Percentiles rank a stretch among this genome's conserved stretches.
Evolutionary conservation across 2,113 vertebrate species (phyloP).

Genomic region (Cynoglossus semilaevis): DNA sequence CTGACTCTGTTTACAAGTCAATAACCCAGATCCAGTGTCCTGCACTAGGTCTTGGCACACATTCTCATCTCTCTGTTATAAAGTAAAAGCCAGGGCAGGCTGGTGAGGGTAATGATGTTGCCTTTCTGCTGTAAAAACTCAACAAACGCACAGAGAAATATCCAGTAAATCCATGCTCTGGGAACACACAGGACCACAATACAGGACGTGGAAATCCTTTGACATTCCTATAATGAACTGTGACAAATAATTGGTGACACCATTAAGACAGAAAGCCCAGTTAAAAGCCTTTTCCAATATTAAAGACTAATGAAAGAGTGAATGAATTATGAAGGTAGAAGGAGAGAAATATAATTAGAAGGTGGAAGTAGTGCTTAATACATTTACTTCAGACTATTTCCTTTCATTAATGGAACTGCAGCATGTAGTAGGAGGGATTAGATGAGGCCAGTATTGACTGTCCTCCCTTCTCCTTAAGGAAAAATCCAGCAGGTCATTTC

Average conservation of each 20-base stretch:
- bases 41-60: constrained; percentile 62
- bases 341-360: constrained; percentile 59
- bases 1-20: constrained; percentile 74
- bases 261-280: constrained; percentile 35
- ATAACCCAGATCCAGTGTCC: constrained; percentile 69
- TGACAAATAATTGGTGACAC: constrained; percentile 60
- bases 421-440: constrained; percentile 47
- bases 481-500: constrained; percentile 73
- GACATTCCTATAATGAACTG: constrained; percentile 39
- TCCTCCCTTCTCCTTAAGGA: constrained; percentile 53
- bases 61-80: constrained; percentile 45
- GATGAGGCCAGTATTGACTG: constrained; percentile 66
- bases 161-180: neutral
- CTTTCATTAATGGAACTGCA: constrained; percentile 66
- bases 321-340: constrained; percentile 63
- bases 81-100: constrained; percentile 4
- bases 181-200: constrained; percentile 4
- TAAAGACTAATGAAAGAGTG: constrained; percentile 62
- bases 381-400: constrained; percentile 70
- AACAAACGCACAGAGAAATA: neutral
- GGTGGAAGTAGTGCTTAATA: constrained; percentile 64
- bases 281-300: constrained; percentile 57
- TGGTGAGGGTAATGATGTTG: constrained; percentile 5
- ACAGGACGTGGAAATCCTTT: constrained; percentile 16
- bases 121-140: constrained; percentile 13